Evolutionary conservation across 2,888 invertebrate genomes (phyloP).

Genomic region (Lamellibrachia columna): DNA sequence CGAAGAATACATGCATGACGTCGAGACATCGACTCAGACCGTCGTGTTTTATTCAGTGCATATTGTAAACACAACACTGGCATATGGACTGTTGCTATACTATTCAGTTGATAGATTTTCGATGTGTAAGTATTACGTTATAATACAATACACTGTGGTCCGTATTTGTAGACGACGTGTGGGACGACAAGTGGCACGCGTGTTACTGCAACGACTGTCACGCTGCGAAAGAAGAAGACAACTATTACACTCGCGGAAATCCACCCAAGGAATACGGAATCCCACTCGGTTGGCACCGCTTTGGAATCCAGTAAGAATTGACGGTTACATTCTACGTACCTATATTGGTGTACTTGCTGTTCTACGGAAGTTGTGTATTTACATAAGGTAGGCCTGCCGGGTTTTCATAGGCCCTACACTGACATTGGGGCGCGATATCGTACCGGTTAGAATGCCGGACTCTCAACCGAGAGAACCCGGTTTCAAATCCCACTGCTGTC

Average conservation of each 20-base stretch:
- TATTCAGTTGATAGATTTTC: too few species aligned
- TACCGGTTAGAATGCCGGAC: too few species aligned
- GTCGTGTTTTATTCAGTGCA: too few species aligned
- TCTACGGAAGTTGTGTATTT: not conserved
- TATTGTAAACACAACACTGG: too few species aligned
- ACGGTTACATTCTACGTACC: not conserved
- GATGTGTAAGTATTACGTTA: not conserved
- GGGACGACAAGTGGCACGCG: not conserved
- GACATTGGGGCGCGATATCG: too few species aligned
- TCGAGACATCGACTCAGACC: too few species aligned
- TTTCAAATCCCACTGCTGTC: too few species aligned
- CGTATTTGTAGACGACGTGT: not conserved
- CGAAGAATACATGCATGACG: too few species aligned
- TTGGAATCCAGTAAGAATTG: not conserved
- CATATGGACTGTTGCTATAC: too few species aligned
- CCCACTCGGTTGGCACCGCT: conserved; percentile 16
- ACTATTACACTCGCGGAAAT: conserved; percentile 7
- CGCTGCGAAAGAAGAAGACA: not conserved
- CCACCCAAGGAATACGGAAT: conserved; percentile 17
- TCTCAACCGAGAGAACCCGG: too few species aligned
- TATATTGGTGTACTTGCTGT: not conserved
- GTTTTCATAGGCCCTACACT: too few species aligned
- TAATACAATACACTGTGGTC: not conserved
- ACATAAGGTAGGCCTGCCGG: too few species aligned
- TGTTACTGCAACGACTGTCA: conserved; percentile 18